Evolutionary conservation across 2,888 invertebrate genomes (phyloP).

Genomic region (Adelognathus sp.): DNA sequence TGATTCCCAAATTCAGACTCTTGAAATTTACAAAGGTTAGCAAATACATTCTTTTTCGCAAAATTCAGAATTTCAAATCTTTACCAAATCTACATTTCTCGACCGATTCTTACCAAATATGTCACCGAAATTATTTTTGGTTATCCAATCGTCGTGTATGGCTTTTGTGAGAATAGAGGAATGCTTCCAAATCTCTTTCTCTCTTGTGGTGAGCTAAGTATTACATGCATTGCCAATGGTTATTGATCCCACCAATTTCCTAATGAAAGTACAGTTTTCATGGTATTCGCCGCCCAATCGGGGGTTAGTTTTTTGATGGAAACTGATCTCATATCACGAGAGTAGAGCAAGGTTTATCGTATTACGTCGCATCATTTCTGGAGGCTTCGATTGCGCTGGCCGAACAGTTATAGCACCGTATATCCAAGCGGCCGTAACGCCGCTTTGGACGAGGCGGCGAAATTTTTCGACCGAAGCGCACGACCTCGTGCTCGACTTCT

Average conservation of each 20-base stretch:
- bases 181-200: background rate
- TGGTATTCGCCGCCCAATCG: background rate
- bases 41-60: too few relatives aligned
- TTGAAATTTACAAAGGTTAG: too few relatives aligned
- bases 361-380: conserved; percentile 1
- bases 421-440: background rate
- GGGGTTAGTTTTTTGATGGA: background rate
- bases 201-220: background rate
- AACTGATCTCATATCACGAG: background rate
- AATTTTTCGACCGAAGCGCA: conserved; percentile 14
- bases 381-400: background rate
- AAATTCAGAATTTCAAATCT: too few relatives aligned
- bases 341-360: conserved; percentile 29
- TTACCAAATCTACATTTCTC: too few relatives aligned
- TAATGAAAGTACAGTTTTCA: background rate
- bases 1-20: too few relatives aligned
- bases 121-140: too few relatives aligned
- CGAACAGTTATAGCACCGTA: background rate
- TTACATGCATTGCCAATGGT: background rate
- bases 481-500: conserved; percentile 44
- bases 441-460: background rate
- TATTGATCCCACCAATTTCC: background rate
- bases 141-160: too few relatives aligned
- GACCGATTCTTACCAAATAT: too few relatives aligned
- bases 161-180: background rate